Conservation (phyloP, 2,113 vertebrate genomes). For the Prochilodus magdalenae region DNA sequence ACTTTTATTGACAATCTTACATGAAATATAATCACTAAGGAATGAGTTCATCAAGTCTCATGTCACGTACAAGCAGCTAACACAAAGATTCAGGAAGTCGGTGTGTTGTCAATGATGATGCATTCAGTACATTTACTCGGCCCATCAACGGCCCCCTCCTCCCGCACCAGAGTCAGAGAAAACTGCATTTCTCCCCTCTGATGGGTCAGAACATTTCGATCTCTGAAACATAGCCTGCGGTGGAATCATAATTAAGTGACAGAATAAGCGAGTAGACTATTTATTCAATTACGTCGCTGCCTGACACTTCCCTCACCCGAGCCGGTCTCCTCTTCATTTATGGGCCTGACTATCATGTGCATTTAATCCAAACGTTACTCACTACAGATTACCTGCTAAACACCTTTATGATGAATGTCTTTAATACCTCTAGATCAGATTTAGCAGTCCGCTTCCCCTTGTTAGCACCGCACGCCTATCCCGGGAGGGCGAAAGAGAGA, state of each 20-base stretch:
- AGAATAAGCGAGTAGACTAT: conserved; percentile 46
- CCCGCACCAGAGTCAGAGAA: conserved; percentile 21
- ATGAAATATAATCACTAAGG: background rate
- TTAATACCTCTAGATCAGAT: conserved; percentile 63
- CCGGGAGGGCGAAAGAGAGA: conserved; percentile 45
- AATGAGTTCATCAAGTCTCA: conserved; percentile 22
- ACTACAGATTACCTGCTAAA: conserved; percentile 44
- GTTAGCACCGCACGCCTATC: conserved; percentile 51
- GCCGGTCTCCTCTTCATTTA: conserved; percentile 25
- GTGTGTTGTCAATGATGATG: conserved; percentile 29
- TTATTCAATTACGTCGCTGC: conserved; percentile 55
- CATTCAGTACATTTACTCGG: conserved; percentile 36
- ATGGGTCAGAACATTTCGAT: conserved; percentile 55
- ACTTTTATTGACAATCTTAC: background rate
- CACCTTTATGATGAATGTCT: conserved; percentile 49
- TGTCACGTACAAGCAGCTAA: conserved; percentile 21
- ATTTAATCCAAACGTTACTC: conserved; percentile 42
- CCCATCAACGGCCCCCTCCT: conserved; percentile 24
- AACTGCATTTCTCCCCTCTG: conserved; percentile 54
- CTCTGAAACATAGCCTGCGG: conserved; percentile 47
- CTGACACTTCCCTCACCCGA: conserved; percentile 18
- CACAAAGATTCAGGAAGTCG: conserved; percentile 1
- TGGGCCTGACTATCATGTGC: conserved; percentile 6
- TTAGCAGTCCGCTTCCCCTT: conserved; percentile 41
- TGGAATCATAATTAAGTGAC: conserved; percentile 61